Conservation (phyloP, 1,140 invertebrate genomes). For the Lutraria rhynchaena region DNA sequence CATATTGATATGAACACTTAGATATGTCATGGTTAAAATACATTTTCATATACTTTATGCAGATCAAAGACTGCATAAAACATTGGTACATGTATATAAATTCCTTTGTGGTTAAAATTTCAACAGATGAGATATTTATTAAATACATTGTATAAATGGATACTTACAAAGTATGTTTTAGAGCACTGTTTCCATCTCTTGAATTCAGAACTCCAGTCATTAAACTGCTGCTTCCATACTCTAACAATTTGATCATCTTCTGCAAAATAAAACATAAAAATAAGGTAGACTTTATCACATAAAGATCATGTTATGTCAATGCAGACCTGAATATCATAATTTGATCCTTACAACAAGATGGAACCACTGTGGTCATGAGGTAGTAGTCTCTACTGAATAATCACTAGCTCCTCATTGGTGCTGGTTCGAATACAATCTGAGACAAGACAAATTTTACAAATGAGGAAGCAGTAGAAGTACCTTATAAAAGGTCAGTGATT, state of each 20-base stretch:
- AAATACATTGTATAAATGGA: neutral
- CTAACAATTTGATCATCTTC: conserved; percentile 4
- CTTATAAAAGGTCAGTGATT: no score
- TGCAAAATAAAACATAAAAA: conserved; percentile 1
- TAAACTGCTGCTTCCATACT: conserved; percentile 48
- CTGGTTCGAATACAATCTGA: no score
- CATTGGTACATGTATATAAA: no score
- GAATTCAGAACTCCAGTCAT: conserved; percentile 41
- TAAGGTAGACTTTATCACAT: neutral
- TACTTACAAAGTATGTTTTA: conserved; percentile 14
- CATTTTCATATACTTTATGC: no score
- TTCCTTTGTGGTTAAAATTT: no score
- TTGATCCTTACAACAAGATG: neutral
- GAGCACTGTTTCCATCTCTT: conserved; percentile 34
- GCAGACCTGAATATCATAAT: neutral
- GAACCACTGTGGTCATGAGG: neutral
- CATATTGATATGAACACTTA: no score
- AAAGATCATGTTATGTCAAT: neutral
- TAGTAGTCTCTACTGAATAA: neutral
- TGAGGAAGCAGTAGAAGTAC: no score
- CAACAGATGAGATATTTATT: no score
- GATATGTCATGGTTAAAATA: no score
- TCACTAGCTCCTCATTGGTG: neutral
- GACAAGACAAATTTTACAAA: no score
- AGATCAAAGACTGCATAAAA: no score